Conservation (phyloP, 2,888 invertebrate genomes). For the Taphrorychus bicolor region DNA sequence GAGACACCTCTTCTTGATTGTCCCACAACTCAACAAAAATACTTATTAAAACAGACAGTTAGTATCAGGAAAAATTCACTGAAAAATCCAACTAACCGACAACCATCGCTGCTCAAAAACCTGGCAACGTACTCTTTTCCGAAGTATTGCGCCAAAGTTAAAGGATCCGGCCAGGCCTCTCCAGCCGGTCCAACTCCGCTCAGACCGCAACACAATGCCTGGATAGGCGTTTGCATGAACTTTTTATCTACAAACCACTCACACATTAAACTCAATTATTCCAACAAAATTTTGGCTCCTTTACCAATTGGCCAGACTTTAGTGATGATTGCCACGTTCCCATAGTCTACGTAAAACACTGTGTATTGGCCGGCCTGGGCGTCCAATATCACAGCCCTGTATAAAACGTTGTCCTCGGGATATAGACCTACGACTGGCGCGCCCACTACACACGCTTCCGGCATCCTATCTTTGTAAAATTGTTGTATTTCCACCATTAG, state of each 20-base stretch:
- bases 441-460: constrained; percentile 61
- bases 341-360: constrained; percentile 79
- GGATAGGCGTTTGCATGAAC: constrained; percentile 70
- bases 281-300: not conserved
- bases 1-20: constrained; percentile 47
- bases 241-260: constrained; percentile 61
- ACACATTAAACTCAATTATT: not conserved
- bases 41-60: constrained; percentile 10
- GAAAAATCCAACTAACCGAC: constrained; percentile 8
- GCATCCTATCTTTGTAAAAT: constrained; percentile 64
- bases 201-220: constrained; percentile 74
- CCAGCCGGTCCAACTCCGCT: constrained; percentile 67
- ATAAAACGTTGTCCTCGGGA: constrained; percentile 73
- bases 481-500: constrained; percentile 77
- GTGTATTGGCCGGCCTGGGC: constrained; percentile 60
- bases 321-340: constrained; percentile 72
- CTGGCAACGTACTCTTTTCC: constrained; percentile 53
- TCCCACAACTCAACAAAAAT: constrained; percentile 48
- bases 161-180: constrained; percentile 66
- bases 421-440: constrained; percentile 74
- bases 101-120: constrained; percentile 31
- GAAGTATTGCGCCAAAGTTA: constrained; percentile 67
- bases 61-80: no score
- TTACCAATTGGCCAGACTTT: constrained; percentile 70
- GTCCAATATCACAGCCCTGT: constrained; percentile 72